Percentiles rank a stretch among this genome's conserved stretches.
These are phyloP conservation scores for Nothocercus julius DNA, from an alignment of 2,113 vertebrate species.

Conservation along the genomic window DNA sequence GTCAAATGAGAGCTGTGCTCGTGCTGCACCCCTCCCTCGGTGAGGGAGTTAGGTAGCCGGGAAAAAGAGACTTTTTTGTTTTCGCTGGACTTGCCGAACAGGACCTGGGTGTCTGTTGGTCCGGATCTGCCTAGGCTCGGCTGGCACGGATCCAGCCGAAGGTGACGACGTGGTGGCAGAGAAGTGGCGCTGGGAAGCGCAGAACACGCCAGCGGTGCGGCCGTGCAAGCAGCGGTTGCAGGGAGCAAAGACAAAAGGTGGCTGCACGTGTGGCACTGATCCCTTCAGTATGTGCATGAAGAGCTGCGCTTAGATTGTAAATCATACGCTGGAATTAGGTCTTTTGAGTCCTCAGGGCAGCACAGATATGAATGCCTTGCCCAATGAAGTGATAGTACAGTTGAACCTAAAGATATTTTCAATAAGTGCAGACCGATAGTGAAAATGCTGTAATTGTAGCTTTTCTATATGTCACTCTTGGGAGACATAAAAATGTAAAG, in stretches of 20 bases:
- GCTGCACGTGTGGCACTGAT: background rate
- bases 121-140: background rate
- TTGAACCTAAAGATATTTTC: background rate
- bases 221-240: background rate
- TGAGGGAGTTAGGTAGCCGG: background rate
- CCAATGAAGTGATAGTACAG: background rate
- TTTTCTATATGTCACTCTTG: background rate
- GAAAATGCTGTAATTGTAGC: background rate
- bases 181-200: background rate
- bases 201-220: background rate
- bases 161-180: background rate
- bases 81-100: background rate
- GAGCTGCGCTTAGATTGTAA: background rate
- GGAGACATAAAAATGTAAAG: background rate
- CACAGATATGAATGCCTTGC: background rate
- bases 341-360: background rate
- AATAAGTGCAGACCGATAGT: fast-evolving
- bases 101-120: background rate
- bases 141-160: background rate
- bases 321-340: background rate
- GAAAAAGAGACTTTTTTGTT: background rate
- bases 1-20: background rate
- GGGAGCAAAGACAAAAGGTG: background rate
- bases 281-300: fast-evolving
- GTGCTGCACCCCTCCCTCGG: too few species aligned